Base-by-base conservation (phyloP, 2,797 vertebrate genomes). In the Vultur gryphus region DNA sequence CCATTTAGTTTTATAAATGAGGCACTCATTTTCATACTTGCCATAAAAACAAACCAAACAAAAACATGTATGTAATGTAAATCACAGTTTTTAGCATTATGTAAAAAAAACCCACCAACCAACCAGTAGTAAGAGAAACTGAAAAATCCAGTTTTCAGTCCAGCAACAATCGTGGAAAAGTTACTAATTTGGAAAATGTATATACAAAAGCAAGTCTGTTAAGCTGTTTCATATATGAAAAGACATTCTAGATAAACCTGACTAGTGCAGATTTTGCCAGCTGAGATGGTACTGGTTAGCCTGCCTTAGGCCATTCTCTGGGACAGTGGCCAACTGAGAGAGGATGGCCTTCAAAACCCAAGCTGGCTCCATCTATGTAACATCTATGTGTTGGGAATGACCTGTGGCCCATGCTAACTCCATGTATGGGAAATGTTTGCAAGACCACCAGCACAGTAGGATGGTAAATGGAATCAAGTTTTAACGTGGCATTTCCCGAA, bases 341-440 rank as follows among this genome's bases (percentile, higher is more conserved):
- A 62, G 26, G 28, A 28, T 28, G 48, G 58, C 54, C 25, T 71
- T 58, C 54, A 52, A 58, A 35, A 21, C 9, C 9, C 41, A 43
- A 21, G 52, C 43, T 48, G 58, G 39, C 39, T 70, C 26, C 43
- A 29, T 10, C 15, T 41, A 37, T 67, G 13, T 37, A 37, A 37
- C 37, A 37, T 37, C 23, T 24, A 16, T 0, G 1, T 16, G 21
- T 3, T 20, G 51, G 31, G 41, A 64, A 48, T 1, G 4, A 54
- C 49, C 55, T 14, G n/a, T 62, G 78, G 73, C 69, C 33, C 51
- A 52, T 1, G 2, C 46, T 25, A 41, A 41, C 35, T 35, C 51
- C 12, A 3, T 0, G 4, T 13, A 24, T 12, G 26, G 78, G 41
- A 35, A 35, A 67, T 2, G 7, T 33, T 15, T 80, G 39, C 31